Base-by-base conservation (phyloP, 2,797 vertebrate species). In the Acestrorhynchus altus region DNA sequence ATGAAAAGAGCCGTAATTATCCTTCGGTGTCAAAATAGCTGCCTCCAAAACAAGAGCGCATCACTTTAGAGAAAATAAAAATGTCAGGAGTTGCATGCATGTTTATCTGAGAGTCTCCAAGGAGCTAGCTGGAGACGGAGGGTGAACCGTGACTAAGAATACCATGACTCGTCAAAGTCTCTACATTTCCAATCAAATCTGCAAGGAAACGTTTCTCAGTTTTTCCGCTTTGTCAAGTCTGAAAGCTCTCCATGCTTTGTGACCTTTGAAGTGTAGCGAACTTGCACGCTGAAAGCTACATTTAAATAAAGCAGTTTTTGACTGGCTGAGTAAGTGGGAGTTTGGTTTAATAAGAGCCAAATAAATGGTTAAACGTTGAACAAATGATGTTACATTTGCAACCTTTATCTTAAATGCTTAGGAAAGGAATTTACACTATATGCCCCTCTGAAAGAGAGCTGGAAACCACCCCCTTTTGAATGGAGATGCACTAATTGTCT, bases 21-120 rank as follows among this genome's bases (percentile, higher is more conserved):
- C 78, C n/a, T n/a, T 16, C 54, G 67, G 57, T 80, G 78, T 76
- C 73, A 76, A 71, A 70, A 71, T 56, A 47, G 42, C 60, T 80
- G 24, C 64, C 22, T 42, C 8, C 51, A 51, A 35, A 80, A 57
- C 39, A 22, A 65, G 57, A 63, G 56, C 15, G 28, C 44, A 47
- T 40, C 44, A n/a, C 63, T 64, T 54, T 7, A 31, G 42, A 28
- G 49, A 39, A 66, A 79, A 72, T 52, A 76, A 46, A 59, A 8
- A 60, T 67, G 26, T 35, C 4, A 31, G 9, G 47, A 49, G 52
- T 20, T 56, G 59, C 49, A 18, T 26, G 69, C 61, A 10, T 64
- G 49, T 72, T 66, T 57, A 66, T 49, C 71, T 1, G 13, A 64
- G 39, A 15, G 44, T 40, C 15, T 49, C 15, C 1, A 13, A 59